These are phyloP conservation scores for Cephus sareptanus DNA, from an alignment of 2,888 invertebrate genomes.

Conservation along the genomic window DNA sequence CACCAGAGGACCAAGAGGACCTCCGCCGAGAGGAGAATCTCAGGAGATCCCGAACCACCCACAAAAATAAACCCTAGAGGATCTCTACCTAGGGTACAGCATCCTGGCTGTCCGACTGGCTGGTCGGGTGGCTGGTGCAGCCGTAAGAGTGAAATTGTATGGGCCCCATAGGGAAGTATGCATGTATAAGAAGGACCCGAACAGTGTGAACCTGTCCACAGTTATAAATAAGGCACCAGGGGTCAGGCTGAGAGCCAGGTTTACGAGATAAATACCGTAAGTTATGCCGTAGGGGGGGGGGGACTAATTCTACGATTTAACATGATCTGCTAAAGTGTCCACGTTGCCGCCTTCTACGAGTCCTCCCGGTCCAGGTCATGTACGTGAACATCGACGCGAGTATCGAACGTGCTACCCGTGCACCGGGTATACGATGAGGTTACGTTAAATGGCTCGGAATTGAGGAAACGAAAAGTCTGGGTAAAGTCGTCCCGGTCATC, in stretches of 20 bases:
- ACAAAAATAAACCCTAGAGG: conserved; percentile 2
- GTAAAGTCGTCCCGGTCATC: too few species aligned
- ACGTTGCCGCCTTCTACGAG: conserved; percentile 2
- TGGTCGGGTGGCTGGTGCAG: not conserved
- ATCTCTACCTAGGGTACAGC: not conserved
- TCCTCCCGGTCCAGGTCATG: not conserved
- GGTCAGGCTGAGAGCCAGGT: conserved; percentile 49
- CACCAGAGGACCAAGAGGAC: conserved; percentile 6
- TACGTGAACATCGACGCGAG: too few species aligned
- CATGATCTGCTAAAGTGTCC: conserved; percentile 48
- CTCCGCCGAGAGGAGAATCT: not conserved
- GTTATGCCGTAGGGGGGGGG: conserved; percentile 42
- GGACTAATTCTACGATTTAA: conserved; percentile 58
- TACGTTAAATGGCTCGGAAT: too few species aligned
- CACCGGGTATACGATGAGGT: too few species aligned
- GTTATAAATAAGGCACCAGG: conserved; percentile 52
- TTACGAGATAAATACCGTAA: conserved; percentile 55
- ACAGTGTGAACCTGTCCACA: conserved; percentile 51
- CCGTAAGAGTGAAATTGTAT: not conserved
- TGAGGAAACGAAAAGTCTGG: too few species aligned
- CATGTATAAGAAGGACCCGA: not conserved
- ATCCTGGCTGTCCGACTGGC: not conserved
- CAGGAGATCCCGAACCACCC: not conserved
- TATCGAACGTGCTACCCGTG: too few species aligned
- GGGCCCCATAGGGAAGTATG: not conserved